Conservation (phyloP, 2,888 invertebrate species). For the Erebia ligea region DNA sequence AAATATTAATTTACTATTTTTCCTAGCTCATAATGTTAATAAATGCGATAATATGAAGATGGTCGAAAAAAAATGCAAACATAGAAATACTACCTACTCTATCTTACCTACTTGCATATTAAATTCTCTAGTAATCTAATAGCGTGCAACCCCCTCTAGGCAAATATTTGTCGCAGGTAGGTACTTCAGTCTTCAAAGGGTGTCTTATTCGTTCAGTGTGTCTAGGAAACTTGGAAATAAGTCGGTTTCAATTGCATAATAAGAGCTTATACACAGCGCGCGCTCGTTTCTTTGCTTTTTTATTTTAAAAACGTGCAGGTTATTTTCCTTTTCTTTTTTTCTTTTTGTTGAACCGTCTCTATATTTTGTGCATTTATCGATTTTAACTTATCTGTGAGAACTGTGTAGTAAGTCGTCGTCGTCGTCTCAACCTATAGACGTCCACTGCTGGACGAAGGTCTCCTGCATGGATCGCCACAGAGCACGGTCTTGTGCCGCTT, state of each 20-base stretch:
- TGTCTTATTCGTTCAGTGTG: background rate
- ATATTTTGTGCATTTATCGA: too few species aligned
- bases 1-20: background rate
- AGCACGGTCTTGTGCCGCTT: too few species aligned
- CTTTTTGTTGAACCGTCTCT: background rate
- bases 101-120: background rate
- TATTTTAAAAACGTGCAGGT: conserved; percentile 12
- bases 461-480: too few species aligned
- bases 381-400: too few species aligned
- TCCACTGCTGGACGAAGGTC: too few species aligned
- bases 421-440: too few species aligned
- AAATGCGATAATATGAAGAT: too few species aligned
- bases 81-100: too few species aligned
- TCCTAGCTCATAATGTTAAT: background rate
- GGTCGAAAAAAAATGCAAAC: too few species aligned
- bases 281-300: background rate
- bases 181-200: background rate
- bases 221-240: conserved; percentile 19
- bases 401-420: too few species aligned
- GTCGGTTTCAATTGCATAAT: conserved; percentile 19
- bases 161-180: conserved; percentile 9
- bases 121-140: background rate
- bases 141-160: background rate
- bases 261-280: conserved; percentile 3
- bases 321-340: background rate